Evolutionary conservation across 1,140 invertebrate species (phyloP).

Genomic region (Meloidogyne hapla): DNA sequence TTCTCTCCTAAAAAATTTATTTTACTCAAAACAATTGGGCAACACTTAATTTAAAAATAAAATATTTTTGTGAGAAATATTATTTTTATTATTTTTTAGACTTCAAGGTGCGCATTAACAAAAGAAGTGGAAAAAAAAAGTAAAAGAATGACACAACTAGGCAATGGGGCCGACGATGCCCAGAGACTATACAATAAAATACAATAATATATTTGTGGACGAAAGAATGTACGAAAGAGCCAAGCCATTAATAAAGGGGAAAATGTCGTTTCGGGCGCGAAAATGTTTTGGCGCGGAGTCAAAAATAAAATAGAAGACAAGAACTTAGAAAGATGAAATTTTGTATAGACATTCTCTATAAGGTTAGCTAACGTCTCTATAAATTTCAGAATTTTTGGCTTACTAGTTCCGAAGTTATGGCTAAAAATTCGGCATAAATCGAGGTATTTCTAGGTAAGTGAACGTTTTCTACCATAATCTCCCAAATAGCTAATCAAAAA

Average conservation of each 20-base stretch:
- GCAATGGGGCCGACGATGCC: background rate
- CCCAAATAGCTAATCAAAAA: too few species aligned
- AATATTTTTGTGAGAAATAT: too few species aligned
- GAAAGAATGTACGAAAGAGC: background rate
- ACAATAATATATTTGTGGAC: conserved; percentile 3
- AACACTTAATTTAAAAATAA: too few species aligned
- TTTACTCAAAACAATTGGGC: too few species aligned
- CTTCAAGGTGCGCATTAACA: background rate
- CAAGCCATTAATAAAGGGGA: background rate
- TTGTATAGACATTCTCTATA: background rate
- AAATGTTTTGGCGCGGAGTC: background rate
- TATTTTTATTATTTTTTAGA: background rate
- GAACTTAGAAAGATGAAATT: background rate
- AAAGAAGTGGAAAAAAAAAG: background rate
- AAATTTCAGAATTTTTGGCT: background rate
- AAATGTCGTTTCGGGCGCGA: background rate
- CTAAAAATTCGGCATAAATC: background rate
- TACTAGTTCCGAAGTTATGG: background rate
- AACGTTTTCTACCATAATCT: too few species aligned
- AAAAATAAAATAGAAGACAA: background rate
- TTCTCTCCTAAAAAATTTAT: too few species aligned
- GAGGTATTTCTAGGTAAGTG: too few species aligned
- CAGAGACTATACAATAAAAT: background rate
- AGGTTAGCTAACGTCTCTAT: background rate
- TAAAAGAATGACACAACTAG: background rate